Evolutionary conservation across 2,797 vertebrate species (phyloP).

Genomic region (Sebastes miniatus): DNA sequence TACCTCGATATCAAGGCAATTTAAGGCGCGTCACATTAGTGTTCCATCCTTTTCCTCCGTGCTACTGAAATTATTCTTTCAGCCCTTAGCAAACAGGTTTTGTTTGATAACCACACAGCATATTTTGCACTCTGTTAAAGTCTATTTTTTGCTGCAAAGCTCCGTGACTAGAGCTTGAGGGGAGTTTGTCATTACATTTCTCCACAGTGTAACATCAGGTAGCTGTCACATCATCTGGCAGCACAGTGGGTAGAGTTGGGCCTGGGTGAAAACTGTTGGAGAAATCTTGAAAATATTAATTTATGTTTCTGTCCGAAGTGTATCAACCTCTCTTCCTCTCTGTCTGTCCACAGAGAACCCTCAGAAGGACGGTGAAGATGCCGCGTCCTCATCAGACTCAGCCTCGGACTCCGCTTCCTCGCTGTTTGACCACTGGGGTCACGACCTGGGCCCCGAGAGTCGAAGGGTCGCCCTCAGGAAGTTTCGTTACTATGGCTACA

Average conservation of each 20-base stretch:
- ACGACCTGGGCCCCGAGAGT: conserved; percentile 90
- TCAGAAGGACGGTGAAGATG: conserved; percentile 83
- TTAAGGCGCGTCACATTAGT: conserved; percentile 8
- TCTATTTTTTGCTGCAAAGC: neutral
- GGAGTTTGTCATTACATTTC: conserved; percentile 18
- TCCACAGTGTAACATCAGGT: neutral
- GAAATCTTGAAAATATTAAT: neutral
- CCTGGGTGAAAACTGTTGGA: neutral
- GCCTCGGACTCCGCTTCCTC: conserved; percentile 83
- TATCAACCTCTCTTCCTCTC: neutral
- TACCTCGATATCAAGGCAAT: too few relatives aligned
- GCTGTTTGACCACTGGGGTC: conserved; percentile 94
- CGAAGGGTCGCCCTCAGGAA: conserved; percentile 89
- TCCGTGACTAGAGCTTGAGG: neutral
- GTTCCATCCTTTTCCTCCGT: neutral
- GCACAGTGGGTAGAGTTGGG: neutral
- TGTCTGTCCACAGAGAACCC: conserved; percentile 83
- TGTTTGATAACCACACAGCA: conserved; percentile 23
- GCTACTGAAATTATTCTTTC: conserved; percentile 34
- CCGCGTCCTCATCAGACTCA: conserved; percentile 71
- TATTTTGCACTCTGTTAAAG: neutral
- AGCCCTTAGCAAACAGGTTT: conserved; percentile 16
- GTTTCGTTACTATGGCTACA: conserved; percentile 97
- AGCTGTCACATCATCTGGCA: neutral
- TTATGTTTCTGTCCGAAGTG: neutral